Evolutionary conservation across 2,113 vertebrate genomes (phyloP).

Genomic region (Pelecanoides urinatrix): DNA sequence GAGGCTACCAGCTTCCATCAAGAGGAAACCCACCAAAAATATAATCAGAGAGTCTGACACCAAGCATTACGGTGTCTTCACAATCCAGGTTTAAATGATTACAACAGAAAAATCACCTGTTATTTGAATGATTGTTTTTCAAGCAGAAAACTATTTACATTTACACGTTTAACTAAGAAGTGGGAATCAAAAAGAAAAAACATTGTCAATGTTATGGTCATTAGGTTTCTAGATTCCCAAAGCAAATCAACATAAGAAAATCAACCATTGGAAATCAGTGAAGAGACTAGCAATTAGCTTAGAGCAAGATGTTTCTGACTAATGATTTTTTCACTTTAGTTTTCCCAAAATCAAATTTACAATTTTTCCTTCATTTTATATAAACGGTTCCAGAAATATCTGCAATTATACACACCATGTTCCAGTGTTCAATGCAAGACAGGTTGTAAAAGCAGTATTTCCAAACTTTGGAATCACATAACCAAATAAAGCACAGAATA

Average conservation of each 20-base stretch:
- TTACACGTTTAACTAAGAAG: neutral
- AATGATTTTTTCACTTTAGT: slow-evolving; percentile 9
- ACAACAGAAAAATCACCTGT: neutral
- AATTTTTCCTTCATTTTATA: neutral
- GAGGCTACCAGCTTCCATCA: neutral
- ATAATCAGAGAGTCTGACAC: neutral
- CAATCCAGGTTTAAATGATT: neutral
- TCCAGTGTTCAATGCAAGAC: neutral
- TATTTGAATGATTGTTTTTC: neutral
- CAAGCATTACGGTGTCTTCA: neutral
- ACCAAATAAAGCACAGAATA: neutral
- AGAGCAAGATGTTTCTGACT: slow-evolving; percentile 40
- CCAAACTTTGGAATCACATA: neutral
- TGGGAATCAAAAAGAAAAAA: slow-evolving; percentile 10
- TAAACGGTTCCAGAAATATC: slow-evolving; percentile 18
- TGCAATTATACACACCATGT: neutral
- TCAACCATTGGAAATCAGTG: slow-evolving; percentile 35
- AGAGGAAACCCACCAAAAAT: neutral
- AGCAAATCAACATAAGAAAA: slow-evolving; percentile 38
- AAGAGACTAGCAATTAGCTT: slow-evolving; percentile 38
- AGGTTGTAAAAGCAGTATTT: neutral
- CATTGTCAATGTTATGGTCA: slow-evolving; percentile 13
- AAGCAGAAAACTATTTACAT: neutral
- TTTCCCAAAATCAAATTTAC: neutral
- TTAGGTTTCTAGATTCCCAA: slow-evolving; percentile 35